Base-by-base conservation (phyloP, 2,888 invertebrate species). In the Nomada fucata region DNA sequence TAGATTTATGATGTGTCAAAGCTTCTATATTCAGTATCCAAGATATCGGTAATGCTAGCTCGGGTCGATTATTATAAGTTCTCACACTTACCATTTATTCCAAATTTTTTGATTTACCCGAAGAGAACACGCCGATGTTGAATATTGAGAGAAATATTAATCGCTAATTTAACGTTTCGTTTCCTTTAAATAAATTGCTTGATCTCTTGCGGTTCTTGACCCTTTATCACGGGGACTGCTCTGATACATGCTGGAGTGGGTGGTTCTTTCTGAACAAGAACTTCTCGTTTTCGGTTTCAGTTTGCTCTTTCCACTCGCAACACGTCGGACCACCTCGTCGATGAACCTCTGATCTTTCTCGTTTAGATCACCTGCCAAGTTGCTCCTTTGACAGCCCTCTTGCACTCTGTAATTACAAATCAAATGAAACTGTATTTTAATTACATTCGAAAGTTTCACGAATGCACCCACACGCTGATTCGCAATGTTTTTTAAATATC, bases 311-410 rank as follows among this genome's bases (percentile, higher is more conserved):
- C 78, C 68, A 20, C 26, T 85, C 2, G 78, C 77, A 29, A 79
- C 52, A 64, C 87, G 86, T 26, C 76, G 81, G 20, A 79, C 59
- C 42, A 86, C 77, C 4, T 87, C 89, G 7, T 91, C 90, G 57
- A 91, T 86, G 68, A 59, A 82, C 61, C 64, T 86, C 20, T 76
- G 83, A 64, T 91, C 90, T 42, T 83, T 89, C 13, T 90, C 89
- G 53, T 77, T 89, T 26, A 90, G 82, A 9, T 74, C 79, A 2
- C 18, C 20, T 15, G 11, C 15, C 29, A 67, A 23, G 50, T 36
- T 63, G 10, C 9, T 23, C 42, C 44, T 78, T 23, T 59, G 64
- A 44, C 36, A 50, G 2, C 76, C 85, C 2, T 79, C 74, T 52
- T 53, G 29, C 18, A 75, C 71, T 4, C 82, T 84, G 69, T 15